Evolutionary conservation across 2,113 vertebrate species (phyloP).

Genomic region (Cinclus cinclus): DNA sequence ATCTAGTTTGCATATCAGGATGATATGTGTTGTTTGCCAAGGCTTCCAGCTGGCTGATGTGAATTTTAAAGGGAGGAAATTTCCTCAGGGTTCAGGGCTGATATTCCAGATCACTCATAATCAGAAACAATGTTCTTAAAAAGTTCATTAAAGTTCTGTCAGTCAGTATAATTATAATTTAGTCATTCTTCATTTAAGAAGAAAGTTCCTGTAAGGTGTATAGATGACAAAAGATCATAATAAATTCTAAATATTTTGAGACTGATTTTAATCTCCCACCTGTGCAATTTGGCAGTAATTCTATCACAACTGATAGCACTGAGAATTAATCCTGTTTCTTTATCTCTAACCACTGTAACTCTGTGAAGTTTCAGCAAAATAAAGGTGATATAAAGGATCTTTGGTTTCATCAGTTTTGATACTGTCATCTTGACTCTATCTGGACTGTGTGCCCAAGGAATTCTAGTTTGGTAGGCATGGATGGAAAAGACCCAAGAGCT

Average conservation of each 20-base stretch:
- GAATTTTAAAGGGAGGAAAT: background rate
- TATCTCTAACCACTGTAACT: background rate
- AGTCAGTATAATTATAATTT: constrained; percentile 10
- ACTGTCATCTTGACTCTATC: background rate
- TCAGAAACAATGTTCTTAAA: background rate
- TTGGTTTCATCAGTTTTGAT: background rate
- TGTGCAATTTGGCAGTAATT: constrained; percentile 41
- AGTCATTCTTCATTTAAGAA: constrained; percentile 38
- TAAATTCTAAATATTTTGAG: constrained; percentile 41
- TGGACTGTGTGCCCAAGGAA: background rate
- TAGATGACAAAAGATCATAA: constrained; percentile 30
- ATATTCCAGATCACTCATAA: background rate
- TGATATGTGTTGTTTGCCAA: background rate
- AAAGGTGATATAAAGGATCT: background rate
- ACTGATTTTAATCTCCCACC: constrained; percentile 54
- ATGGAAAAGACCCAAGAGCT: background rate
- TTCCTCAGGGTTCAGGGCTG: background rate
- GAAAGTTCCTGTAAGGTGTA: background rate
- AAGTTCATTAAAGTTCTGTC: constrained; percentile 31
- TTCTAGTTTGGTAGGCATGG: background rate
- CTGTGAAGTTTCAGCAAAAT: background rate
- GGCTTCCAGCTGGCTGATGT: background rate
- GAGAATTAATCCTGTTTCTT: background rate
- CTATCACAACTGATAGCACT: background rate
- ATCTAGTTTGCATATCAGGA: background rate